Evolutionary conservation across 1,140 invertebrate genomes (phyloP).

Genomic region (Bombus polaris): DNA sequence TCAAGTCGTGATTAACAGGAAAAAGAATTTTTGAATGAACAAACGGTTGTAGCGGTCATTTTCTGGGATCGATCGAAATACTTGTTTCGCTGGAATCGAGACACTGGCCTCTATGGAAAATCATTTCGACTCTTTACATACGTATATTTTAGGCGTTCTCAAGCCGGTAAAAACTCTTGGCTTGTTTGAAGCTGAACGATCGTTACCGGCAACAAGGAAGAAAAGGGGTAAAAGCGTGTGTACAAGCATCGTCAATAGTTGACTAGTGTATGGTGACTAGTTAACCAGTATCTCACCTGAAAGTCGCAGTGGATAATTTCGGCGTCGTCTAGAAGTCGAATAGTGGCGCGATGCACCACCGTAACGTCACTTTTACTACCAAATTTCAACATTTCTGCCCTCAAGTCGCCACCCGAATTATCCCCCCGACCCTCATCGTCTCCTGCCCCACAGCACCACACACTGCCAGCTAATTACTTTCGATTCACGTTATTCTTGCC

Average conservation of each 20-base stretch:
- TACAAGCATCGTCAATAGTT: slow-evolving; percentile 18
- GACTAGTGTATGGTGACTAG: too few species aligned
- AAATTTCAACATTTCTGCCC: slow-evolving; percentile 87
- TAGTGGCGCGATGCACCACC: slow-evolving; percentile 95
- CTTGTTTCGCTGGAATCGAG: background rate
- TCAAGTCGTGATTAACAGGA: background rate
- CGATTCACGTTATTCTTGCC: slow-evolving; percentile 25
- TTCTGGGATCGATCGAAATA: slow-evolving; percentile 50
- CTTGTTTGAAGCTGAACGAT: slow-evolving; percentile 11
- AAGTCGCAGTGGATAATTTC: slow-evolving; percentile 98
- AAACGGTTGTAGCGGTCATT: slow-evolving; percentile 12
- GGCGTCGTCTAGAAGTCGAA: slow-evolving; percentile 96
- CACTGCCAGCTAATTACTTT: slow-evolving; percentile 68
- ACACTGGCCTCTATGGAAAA: background rate
- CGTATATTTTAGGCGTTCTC: background rate
- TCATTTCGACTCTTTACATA: background rate
- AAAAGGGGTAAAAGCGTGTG: slow-evolving; percentile 45
- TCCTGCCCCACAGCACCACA: slow-evolving; percentile 75
- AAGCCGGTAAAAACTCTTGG: background rate
- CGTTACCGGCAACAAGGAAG: slow-evolving; percentile 30
- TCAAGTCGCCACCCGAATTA: slow-evolving; percentile 76
- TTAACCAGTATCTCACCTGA: slow-evolving; percentile 87
- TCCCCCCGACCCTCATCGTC: slow-evolving; percentile 72
- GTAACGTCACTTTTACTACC: slow-evolving; percentile 92
- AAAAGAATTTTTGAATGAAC: slow-evolving; percentile 32